Evolutionary conservation across 2,888 invertebrate genomes (phyloP).

Genomic region (Noctuana brunneofusca): DNA sequence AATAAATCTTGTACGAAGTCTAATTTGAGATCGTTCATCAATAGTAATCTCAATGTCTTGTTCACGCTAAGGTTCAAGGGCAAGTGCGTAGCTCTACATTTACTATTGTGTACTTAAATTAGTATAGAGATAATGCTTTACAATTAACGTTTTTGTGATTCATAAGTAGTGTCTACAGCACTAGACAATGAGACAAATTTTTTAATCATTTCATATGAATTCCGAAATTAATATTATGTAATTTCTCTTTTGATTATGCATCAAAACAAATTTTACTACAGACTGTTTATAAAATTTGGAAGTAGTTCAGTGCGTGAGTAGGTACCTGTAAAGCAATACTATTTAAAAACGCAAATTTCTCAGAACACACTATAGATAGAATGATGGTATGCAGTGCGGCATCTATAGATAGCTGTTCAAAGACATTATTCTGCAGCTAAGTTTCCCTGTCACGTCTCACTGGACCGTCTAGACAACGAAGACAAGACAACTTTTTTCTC

Average conservation of each 20-base stretch:
- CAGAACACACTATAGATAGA: slow-evolving; percentile 28
- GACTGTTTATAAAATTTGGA: slow-evolving; percentile 3
- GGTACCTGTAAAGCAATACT: slow-evolving; percentile 22
- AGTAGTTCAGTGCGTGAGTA: slow-evolving; percentile 21
- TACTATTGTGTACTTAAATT: background rate
- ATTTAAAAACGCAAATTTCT: slow-evolving; percentile 34
- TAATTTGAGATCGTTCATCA: slow-evolving; percentile 39
- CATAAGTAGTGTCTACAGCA: background rate
- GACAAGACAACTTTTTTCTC: slow-evolving; percentile 64
- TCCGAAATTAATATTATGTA: background rate
- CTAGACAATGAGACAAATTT: background rate
- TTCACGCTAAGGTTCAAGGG: slow-evolving; percentile 18
- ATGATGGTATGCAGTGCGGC: slow-evolving; percentile 29
- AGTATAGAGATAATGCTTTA: background rate
- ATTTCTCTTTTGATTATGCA: background rate
- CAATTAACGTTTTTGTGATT: background rate
- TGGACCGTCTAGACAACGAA: slow-evolving; percentile 71
- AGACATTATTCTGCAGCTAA: slow-evolving; percentile 38
- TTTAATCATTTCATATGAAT: background rate
- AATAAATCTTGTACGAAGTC: slow-evolving; percentile 53
- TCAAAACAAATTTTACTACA: background rate
- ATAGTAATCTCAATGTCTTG: slow-evolving; percentile 20
- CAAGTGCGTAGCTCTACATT: slow-evolving; percentile 6
- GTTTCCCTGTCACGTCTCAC: slow-evolving; percentile 66
- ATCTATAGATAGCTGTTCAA: slow-evolving; percentile 31